Evolutionary conservation across 2,113 vertebrate genomes (phyloP), one percentile per base, ranked within the genome.

Genomic region (Melanotaenia duboulayi): DNA sequence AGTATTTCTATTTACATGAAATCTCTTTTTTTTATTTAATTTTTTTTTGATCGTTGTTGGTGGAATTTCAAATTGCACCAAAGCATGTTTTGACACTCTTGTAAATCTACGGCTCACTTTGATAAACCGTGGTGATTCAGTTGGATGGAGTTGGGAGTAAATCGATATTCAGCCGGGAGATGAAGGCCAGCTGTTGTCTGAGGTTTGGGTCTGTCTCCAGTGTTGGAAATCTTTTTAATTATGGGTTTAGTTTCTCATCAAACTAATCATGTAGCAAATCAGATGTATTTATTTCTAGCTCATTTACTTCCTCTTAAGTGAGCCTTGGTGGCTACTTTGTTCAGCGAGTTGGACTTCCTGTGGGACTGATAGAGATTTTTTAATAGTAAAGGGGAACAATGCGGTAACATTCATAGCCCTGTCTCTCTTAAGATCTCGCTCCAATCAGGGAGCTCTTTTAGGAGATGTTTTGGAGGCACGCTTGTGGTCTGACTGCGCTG

Each of bases 161-260:
- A 83, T 20, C 57, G 67, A 79, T 81, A 62, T 77, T 81, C 60
- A 78, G 71, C 48, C 12, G 42, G 62, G 61, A 77, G 71, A 83
- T 23, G 57, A 72, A 48, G 51, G 58, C 71, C 80, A 84, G 86
- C 84, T 89, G 87, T 60, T 56, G 74, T 71, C 75, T 80, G 83
- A 82, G 80, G 60, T 80, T 76, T 74, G 79, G 7, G 52, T 80
- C 48, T 71, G 72, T 73, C 81, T 79, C 71, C 85, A 49, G 59
- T 65, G 60, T 65, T 63, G 71, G 64, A 88, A 86, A 76, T 79
- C 69, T 75, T 84, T 88, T 88, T 83, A 88, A 84, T 86, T 82
- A 74, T 7, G 50, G 63, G 23, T 90, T 89, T 85, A 88, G 88
- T 90, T 90, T 83, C 81, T 68, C 78, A 80, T 89, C 71, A 74